Conservation (phyloP, 2,113 vertebrate genomes). For the Pterocles gutturalis region DNA sequence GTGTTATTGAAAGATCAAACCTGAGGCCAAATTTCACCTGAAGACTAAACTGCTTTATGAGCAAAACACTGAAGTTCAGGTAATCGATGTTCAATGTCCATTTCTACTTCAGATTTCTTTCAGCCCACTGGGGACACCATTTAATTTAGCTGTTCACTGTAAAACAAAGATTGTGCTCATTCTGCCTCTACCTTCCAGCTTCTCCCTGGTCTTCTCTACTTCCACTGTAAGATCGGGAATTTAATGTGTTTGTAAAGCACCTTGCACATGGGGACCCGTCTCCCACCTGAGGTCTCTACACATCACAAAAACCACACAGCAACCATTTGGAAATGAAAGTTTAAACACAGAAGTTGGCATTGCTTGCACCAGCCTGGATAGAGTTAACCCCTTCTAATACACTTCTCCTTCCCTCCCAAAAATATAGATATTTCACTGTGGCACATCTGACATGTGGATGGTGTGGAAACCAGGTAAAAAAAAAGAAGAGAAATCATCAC, state of each 20-base stretch:
- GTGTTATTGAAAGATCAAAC: slow-evolving; percentile 69
- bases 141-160: slow-evolving; percentile 72
- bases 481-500: slow-evolving; percentile 37
- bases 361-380: background rate
- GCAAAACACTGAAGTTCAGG: slow-evolving; percentile 39
- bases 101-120: slow-evolving; percentile 59
- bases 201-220: slow-evolving; percentile 44
- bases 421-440: background rate
- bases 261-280: background rate
- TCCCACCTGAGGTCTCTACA: background rate
- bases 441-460: background rate
- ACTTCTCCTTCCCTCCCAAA: background rate
- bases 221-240: slow-evolving; percentile 36
- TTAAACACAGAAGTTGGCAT: background rate
- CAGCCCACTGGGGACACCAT: slow-evolving; percentile 66
- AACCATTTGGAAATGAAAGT: background rate
- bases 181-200: slow-evolving; percentile 49
- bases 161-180: slow-evolving; percentile 59
- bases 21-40: slow-evolving; percentile 48
- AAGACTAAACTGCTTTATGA: slow-evolving; percentile 55
- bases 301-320: background rate
- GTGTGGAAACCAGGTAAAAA: background rate
- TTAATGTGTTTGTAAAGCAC: slow-evolving; percentile 47
- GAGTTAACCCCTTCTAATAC: background rate
- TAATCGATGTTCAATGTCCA: slow-evolving; percentile 65